These are phyloP conservation scores for Thelaira solivaga DNA, from an alignment of 2,888 invertebrate genomes.

Conservation along the genomic window DNA sequence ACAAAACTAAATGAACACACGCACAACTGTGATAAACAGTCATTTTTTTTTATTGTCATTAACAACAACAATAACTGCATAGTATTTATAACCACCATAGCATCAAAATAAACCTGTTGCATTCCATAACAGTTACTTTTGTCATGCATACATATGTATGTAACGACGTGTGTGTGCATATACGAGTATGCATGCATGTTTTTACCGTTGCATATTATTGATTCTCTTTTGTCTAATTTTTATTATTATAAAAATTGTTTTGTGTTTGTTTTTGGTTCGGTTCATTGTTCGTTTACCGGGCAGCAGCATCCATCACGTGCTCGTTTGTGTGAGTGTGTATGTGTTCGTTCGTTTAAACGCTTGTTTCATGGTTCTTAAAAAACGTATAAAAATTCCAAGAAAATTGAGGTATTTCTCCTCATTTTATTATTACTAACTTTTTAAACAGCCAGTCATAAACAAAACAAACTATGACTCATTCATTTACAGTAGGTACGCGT, in stretches of 20 bases:
- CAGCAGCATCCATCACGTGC: slow-evolving; percentile 11
- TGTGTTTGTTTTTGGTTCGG: background rate
- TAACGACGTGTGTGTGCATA: background rate
- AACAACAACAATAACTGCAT: background rate
- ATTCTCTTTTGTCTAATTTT: background rate
- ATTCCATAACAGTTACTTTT: slow-evolving; percentile 35
- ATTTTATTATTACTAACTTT: slow-evolving; percentile 30
- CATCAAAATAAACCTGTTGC: slow-evolving; percentile 49
- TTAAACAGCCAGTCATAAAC: background rate
- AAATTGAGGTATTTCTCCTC: slow-evolving; percentile 49
- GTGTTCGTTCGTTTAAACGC: background rate
- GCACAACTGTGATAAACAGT: too few relatives aligned
- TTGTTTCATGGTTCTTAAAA: slow-evolving; percentile 53
- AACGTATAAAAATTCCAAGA: slow-evolving; percentile 61
- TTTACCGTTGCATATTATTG: background rate
- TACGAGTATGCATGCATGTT: background rate
- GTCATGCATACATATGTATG: background rate
- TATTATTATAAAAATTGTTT: background rate
- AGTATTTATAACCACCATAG: background rate
- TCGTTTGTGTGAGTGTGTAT: background rate
- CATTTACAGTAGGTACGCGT: background rate
- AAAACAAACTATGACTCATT: slow-evolving; percentile 28
- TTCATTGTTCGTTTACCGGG: background rate
- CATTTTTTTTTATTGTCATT: background rate
- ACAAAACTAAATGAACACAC: too few relatives aligned